Conservation (phyloP, 2,113 vertebrate species). For the Conger conger region DNA sequence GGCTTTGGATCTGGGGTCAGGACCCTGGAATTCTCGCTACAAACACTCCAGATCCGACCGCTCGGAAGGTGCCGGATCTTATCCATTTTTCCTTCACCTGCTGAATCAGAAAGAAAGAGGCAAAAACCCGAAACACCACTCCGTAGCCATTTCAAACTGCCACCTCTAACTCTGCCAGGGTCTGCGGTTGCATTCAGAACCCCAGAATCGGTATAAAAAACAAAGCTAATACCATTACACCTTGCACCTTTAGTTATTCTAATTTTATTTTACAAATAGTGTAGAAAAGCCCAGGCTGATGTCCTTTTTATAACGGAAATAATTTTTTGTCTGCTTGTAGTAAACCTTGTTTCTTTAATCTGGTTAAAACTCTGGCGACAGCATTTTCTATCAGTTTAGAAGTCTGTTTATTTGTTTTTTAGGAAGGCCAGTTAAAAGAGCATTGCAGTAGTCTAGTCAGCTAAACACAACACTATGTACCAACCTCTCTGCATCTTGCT, state of each 20-base stretch:
- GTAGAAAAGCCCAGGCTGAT: not conserved
- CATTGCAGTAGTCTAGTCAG: too few species aligned
- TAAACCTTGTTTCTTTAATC: too few species aligned
- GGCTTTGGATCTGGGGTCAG: not conserved
- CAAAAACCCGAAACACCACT: not conserved
- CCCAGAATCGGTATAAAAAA: not conserved
- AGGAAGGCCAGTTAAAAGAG: too few species aligned
- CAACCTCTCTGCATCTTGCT: too few species aligned
- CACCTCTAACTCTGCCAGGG: not conserved
- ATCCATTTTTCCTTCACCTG: not conserved
- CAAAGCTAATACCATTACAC: not conserved
- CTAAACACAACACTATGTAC: too few species aligned
- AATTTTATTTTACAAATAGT: not conserved
- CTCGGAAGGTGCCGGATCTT: not conserved
- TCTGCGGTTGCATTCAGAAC: not conserved
- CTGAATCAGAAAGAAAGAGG: not conserved
- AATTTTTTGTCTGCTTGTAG: conserved; percentile 39
- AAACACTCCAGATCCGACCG: not conserved
- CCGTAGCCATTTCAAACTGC: not conserved
- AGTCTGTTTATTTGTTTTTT: too few species aligned
- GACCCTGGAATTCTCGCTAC: not conserved
- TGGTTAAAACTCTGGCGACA: too few species aligned
- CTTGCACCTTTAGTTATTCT: not conserved
- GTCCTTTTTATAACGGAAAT: not conserved
- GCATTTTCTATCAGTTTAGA: too few species aligned